Evolutionary conservation across 2,113 vertebrate genomes (phyloP).

Genomic region (Monarcha castaneiventris): DNA sequence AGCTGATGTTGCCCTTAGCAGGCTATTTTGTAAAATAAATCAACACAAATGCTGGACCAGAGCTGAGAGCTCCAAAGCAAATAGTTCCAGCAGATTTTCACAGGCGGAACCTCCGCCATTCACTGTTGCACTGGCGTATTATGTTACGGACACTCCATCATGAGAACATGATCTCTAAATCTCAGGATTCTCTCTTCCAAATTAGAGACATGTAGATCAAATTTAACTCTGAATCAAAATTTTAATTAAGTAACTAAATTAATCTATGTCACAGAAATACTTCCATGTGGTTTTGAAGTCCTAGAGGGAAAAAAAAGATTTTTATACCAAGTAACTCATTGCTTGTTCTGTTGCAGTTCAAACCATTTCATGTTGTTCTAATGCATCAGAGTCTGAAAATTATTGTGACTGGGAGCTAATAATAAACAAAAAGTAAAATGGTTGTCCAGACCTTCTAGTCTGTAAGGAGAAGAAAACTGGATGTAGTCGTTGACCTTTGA

Average conservation of each 20-base stretch:
- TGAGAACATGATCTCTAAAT: background rate
- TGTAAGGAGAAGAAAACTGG: background rate
- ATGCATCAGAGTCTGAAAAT: background rate
- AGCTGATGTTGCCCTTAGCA: background rate
- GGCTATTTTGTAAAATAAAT: background rate
- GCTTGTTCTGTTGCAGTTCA: background rate
- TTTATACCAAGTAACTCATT: background rate
- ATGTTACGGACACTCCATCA: background rate
- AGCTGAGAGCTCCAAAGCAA: background rate
- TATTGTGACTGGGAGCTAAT: background rate
- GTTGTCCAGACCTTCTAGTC: background rate
- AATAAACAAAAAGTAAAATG: background rate
- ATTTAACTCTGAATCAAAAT: background rate
- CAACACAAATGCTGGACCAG: background rate
- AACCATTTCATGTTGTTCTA: background rate
- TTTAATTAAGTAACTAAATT: background rate
- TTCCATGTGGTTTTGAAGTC: background rate
- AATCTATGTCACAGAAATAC: background rate
- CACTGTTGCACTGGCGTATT: background rate
- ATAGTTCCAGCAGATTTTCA: background rate
- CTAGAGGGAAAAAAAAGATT: background rate
- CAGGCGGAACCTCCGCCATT: fast-evolving
- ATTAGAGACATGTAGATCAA: background rate
- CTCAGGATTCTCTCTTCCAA: background rate
- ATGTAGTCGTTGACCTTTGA: background rate